A percentile compares a stretch with the other conserved stretches of the same genome.
Conservation (phyloP, 2,113 vertebrate genomes). For the Rhinoderma darwinii region DNA sequence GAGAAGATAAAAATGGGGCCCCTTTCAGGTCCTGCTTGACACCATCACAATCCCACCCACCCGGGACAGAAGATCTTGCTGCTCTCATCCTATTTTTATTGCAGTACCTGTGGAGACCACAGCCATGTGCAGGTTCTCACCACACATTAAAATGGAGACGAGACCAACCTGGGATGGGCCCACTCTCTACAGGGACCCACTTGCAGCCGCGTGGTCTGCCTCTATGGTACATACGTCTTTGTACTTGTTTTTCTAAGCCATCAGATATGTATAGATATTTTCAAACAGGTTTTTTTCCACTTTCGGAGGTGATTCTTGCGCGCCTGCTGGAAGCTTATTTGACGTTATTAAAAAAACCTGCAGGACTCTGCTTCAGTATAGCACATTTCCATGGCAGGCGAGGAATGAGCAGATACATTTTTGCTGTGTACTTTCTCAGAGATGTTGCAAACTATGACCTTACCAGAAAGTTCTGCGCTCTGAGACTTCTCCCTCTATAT, state of each 20-base stretch:
- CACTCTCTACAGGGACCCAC: no score
- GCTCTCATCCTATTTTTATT: no score
- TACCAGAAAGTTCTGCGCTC: background rate
- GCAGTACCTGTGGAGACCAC: no score
- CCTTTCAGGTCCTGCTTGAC: no score
- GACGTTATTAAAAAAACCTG: constrained; percentile 4
- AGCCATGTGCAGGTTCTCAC: no score
- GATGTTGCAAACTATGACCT: background rate
- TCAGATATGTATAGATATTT: background rate
- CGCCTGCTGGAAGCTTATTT: background rate
- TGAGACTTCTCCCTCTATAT: background rate
- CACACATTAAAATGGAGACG: no score
- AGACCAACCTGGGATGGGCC: no score
- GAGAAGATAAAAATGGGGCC: no score
- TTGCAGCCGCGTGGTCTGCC: no score
- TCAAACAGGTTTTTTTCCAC: background rate
- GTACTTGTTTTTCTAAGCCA: background rate
- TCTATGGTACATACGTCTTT: no score
- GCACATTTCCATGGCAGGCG: background rate
- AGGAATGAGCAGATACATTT: background rate
- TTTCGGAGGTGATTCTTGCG: background rate
- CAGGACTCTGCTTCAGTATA: background rate
- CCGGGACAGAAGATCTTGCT: no score
- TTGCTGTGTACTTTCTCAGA: background rate
- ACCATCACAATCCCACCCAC: no score